Percentiles rank a stretch among this genome's conserved stretches.
Conservation (phyloP, 2,113 vertebrate genomes). For the Nyctibius bracteatus region DNA sequence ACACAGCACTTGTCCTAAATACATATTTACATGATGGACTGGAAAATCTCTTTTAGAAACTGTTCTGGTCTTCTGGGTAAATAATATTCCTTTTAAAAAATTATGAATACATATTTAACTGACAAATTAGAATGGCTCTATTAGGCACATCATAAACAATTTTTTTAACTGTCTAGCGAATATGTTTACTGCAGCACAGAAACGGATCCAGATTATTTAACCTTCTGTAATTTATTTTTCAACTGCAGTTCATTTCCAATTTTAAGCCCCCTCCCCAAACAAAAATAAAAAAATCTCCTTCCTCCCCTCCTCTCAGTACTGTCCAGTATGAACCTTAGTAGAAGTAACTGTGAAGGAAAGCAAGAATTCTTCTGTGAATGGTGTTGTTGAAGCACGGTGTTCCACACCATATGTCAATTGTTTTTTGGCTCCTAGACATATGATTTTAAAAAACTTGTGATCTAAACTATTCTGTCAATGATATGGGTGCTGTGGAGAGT, state of each 20-base stretch:
- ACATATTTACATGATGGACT: constrained; percentile 67
- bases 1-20: constrained; percentile 67
- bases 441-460: not conserved
- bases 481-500: not conserved
- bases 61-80: constrained; percentile 53
- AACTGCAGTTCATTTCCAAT: not conserved
- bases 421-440: not conserved
- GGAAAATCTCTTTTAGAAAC: constrained; percentile 52
- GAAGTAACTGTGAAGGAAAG: not conserved
- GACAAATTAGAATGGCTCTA: constrained; percentile 49
- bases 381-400: not conserved
- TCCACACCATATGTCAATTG: not conserved
- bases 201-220: constrained; percentile 1
- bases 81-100: constrained; percentile 58
- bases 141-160: constrained; percentile 39
- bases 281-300: not conserved
- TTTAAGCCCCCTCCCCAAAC: not conserved
- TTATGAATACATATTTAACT: constrained; percentile 54
- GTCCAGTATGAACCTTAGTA: not conserved
- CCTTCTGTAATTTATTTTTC: not conserved
- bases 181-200: not conserved
- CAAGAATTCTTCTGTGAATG: not conserved
- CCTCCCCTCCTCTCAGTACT: not conserved
- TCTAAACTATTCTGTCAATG: not conserved
- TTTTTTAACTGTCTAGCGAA: constrained; percentile 28